Evolutionary conservation across 2,113 vertebrate genomes (phyloP), one percentile per base, ranked within the genome.

Genomic region (Carettochelys insculpta): DNA sequence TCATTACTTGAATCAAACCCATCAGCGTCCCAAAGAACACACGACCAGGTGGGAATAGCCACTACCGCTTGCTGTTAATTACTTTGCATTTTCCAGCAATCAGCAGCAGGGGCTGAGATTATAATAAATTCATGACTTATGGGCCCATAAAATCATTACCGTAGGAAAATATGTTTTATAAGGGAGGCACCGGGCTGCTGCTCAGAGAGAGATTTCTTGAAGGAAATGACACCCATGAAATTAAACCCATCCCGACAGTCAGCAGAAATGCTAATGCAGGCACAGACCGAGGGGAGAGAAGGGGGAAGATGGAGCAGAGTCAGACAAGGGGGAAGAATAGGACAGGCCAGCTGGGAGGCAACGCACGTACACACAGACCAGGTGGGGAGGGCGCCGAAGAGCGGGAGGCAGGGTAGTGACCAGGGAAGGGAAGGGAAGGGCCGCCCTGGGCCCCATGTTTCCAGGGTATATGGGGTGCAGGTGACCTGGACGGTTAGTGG

Each of bases 111-210:
- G 97, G 95, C 97, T 98, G 97, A 98, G 97, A 98, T 98, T 98
- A 98, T 98, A 98, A 98, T 98, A 98, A 98, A 98, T 98, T 98
- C 97, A 98, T 98, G 97, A 98, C 98, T 98, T 98, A 98, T 97
- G 97, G 97, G 98, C 97, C 98, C 97, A 98, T 98, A 98, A 98
- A 98, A 98, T 98, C 98, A 98, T 98, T 98, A 98, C 98, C 89
- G 80, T 97, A 98, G 97, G 97, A 98, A 98, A 98, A 98, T 98
- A 98, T 98, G 98, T 98, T 98, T 98, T 98, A 98, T 98, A 96
- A 96, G 96, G 97, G 97, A 97, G 97, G 98, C 96, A 94, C 97
- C 83, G 97, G 98, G 97, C 97, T 65, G 89, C 97, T 98, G 97
- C 97, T 98, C 98, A 98, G 97, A 98, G 97, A 98, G 97, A 97